Evolutionary conservation across 2,888 invertebrate genomes (phyloP).

Genomic region (Zhuqinia jingwanae): DNA sequence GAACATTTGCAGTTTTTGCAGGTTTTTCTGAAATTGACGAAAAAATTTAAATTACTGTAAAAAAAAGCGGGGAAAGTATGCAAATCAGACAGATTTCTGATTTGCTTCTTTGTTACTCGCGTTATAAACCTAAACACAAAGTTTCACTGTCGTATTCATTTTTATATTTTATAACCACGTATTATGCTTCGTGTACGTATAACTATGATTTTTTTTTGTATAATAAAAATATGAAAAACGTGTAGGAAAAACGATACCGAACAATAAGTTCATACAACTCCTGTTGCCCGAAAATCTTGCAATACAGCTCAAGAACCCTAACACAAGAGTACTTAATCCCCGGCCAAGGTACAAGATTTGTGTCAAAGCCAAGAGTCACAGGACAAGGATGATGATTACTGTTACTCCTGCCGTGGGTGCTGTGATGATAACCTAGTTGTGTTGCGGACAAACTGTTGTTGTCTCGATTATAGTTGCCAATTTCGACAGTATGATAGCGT

Average conservation of each 20-base stretch:
- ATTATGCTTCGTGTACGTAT: background rate
- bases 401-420: slow-evolving; percentile 40
- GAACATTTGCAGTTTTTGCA: slow-evolving; percentile 96
- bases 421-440: slow-evolving; percentile 43
- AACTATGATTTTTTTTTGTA: slow-evolving; percentile 68
- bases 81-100: no score
- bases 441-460: slow-evolving; percentile 37
- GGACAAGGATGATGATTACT: slow-evolving; percentile 80
- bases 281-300: slow-evolving; percentile 92
- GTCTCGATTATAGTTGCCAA: slow-evolving; percentile 60
- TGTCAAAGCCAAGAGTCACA: slow-evolving; percentile 82
- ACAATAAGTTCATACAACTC: slow-evolving; percentile 90
- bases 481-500: slow-evolving; percentile 61
- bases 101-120: no score
- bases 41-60: no score
- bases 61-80: no score
- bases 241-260: slow-evolving; percentile 83
- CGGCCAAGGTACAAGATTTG: slow-evolving; percentile 87
- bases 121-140: no score
- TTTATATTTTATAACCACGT: background rate
- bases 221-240: background rate
- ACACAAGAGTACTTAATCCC: slow-evolving; percentile 91
- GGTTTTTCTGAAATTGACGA: slow-evolving; percentile 96
- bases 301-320: slow-evolving; percentile 91
- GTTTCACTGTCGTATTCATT: no score